Base-by-base conservation (phyloP, 2,888 invertebrate species). In the Sinotaia quadrata region DNA sequence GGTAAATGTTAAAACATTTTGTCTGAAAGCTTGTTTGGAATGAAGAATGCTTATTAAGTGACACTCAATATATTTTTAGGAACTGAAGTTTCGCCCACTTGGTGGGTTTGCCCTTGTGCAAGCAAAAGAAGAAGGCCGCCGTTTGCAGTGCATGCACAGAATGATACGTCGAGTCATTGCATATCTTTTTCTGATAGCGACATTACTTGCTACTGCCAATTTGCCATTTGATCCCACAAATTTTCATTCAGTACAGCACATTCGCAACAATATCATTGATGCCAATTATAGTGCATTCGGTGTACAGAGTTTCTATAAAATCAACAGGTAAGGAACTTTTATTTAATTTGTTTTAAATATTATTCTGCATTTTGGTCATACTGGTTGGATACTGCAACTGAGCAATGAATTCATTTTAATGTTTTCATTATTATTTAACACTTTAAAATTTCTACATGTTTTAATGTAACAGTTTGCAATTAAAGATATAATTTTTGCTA, bases 81-180 rank as follows among this genome's bases (percentile, higher is more conserved):
- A 84, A 69, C 78, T 81, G 51, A 81, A 78, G 66, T 81, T 84
- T 69, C 76, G 76, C 31, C 85, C 85, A 12, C 68, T 85, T 5
- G 81, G 78, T n/a, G 85, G 85, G 10, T 85, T 81, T 79, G 83
- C 85, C 18, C 69, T 85, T 61, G 63, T 85, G 34, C 82, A 82
- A 60, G 85, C 85, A 7, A 75, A 75, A 36, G 83, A 84, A 41
- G 83, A 85, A 60, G 85, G 82, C 2, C 70, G 72, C 51, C 81
- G 81, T 74, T 74, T 82, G 15, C 74, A 75, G 36, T 75, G 82
- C 4, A 80, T 85, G 80, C 77, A 78, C n/a, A 62, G 72, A 33
- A 78, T 85, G 74, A 36, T 85, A 7, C 78, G 83, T 21, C 81
- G 84, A 68, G 75, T 78, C 37, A 44, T 80, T 21, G 75, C 79